phyloP scores from a whole-genome alignment of 92 coral and sea anemone species.

The Phenganax subtilis region DNA sequence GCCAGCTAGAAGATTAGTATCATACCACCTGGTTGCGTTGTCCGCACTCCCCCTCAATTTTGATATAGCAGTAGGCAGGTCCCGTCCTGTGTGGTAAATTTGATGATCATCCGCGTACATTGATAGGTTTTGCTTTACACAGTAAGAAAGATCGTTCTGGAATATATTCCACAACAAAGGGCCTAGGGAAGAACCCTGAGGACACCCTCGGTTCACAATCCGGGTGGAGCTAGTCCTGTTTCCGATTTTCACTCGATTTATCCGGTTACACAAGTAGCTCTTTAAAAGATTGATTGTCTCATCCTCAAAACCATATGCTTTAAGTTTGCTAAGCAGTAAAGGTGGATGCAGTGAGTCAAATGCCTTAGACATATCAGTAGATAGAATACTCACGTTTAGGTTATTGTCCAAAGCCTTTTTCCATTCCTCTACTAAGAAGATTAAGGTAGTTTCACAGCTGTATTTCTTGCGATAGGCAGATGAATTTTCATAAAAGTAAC shows the following conservation, averaged over 20 bases:
- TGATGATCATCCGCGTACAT: conserved; percentile 51
- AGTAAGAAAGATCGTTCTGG: conserved; percentile 46
- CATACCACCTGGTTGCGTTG: conserved; percentile 42
- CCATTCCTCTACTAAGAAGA: conserved; percentile 14
- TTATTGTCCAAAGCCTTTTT: neutral
- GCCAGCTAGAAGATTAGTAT: conserved; percentile 42
- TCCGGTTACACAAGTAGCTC: conserved; percentile 37
- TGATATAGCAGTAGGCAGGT: conserved; percentile 2
- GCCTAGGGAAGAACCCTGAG: conserved; percentile 38
- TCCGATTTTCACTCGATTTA: conserved; percentile 39
- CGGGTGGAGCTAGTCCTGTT: conserved; percentile 26
- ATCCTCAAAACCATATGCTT: conserved; percentile 34
- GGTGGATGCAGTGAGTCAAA: conserved; percentile 16
- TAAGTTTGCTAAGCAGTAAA: conserved; percentile 13
- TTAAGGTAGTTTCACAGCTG: conserved; percentile 22
- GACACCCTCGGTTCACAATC: conserved; percentile 40
- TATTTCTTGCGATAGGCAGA: conserved; percentile 20
- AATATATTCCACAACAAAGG: conserved; percentile 55
- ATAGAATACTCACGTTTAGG: neutral
- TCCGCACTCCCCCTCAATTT: conserved; percentile 26
- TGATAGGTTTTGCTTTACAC: conserved; percentile 6
- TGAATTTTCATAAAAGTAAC: neutral
- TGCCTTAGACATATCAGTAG: conserved; percentile 32
- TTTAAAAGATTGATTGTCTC: conserved; percentile 24
- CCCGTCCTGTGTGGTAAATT: conserved; percentile 33